Percentiles rank a stretch among this genome's conserved stretches.
These are phyloP conservation scores for Nephotettix cincticeps DNA, from an alignment of 1,140 invertebrate species.

Conservation along the genomic window DNA sequence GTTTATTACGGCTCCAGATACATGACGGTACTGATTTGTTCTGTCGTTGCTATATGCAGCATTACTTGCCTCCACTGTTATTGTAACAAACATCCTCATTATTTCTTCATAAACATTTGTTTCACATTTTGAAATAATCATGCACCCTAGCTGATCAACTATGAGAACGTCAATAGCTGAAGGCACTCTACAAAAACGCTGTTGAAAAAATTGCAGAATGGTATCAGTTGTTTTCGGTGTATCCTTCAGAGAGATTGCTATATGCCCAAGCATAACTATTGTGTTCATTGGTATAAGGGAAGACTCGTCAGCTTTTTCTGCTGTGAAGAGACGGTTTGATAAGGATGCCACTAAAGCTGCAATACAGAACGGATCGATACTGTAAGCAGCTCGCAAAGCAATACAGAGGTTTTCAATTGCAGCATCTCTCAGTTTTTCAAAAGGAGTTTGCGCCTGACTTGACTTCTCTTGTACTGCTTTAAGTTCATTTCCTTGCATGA, in stretches of 20 bases:
- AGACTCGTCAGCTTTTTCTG: slow-evolving; percentile 81
- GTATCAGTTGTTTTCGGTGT: slow-evolving; percentile 90
- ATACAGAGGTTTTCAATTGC: slow-evolving; percentile 96
- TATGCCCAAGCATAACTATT: slow-evolving; percentile 95
- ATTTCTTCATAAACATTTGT: slow-evolving; percentile 86
- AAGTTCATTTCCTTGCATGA: slow-evolving; percentile 54
- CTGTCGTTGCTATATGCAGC: slow-evolving; percentile 82
- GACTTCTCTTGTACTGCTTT: slow-evolving; percentile 38
- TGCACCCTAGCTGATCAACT: slow-evolving; percentile 95
- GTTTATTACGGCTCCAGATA: slow-evolving; percentile 92
- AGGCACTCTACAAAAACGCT: slow-evolving; percentile 88
- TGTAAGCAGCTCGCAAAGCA: slow-evolving; percentile 84
- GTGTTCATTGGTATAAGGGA: slow-evolving; percentile 93
- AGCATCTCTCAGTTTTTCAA: slow-evolving; percentile 87
- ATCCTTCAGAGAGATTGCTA: slow-evolving; percentile 91
- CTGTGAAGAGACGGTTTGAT: slow-evolving; percentile 91
- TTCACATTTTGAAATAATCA: slow-evolving; percentile 91
- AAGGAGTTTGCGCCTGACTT: slow-evolving; percentile 56
- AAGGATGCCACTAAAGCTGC: slow-evolving; percentile 92
- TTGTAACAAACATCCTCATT: slow-evolving; percentile 96
- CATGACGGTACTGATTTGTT: slow-evolving; percentile 76
- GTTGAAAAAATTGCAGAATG: slow-evolving; percentile 96
- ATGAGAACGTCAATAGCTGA: slow-evolving; percentile 88
- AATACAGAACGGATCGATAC: slow-evolving; percentile 87
- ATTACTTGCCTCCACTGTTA: slow-evolving; percentile 90